These are phyloP conservation scores for Ploceus nigricollis DNA, from an alignment of 2,113 vertebrate genomes.

Conservation along the genomic window DNA sequence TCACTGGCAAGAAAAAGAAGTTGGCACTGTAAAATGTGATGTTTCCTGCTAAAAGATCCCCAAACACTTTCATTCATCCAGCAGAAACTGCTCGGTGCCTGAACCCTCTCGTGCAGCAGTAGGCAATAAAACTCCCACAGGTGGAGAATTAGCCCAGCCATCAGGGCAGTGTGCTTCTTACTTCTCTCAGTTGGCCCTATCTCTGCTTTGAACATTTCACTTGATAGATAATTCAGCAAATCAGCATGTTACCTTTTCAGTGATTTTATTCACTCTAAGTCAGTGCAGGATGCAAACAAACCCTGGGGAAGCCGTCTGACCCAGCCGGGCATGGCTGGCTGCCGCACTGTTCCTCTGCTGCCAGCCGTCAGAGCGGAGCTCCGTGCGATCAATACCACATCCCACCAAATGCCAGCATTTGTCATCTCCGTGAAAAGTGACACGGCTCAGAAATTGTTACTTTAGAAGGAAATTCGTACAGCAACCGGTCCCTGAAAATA, in stretches of 20 bases:
- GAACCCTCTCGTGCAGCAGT: not conserved
- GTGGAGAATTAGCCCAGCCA: not conserved
- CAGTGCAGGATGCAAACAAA: not conserved
- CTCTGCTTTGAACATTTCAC: not conserved
- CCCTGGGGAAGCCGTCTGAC: not conserved
- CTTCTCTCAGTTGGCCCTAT: not conserved
- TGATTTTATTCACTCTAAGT: conserved; percentile 5
- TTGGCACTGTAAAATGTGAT: not conserved
- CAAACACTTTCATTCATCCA: not conserved
- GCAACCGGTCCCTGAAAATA: not conserved
- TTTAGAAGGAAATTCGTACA: not conserved
- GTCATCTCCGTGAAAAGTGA: not conserved
- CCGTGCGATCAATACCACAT: not conserved
- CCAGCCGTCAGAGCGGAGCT: not conserved
- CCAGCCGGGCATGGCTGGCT: not conserved
- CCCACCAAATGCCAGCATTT: conserved; percentile 3
- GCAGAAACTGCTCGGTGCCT: not conserved
- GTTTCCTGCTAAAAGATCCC: not conserved
- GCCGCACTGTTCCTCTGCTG: not conserved
- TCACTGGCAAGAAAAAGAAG: not conserved
- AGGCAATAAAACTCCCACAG: not conserved
- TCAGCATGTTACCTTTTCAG: conserved; percentile 12
- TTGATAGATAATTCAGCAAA: conserved; percentile 12
- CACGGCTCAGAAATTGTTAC: not conserved
- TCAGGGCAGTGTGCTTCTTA: not conserved